Base-by-base conservation (phyloP, 2,888 invertebrate species). In the Acronicta leporina region DNA sequence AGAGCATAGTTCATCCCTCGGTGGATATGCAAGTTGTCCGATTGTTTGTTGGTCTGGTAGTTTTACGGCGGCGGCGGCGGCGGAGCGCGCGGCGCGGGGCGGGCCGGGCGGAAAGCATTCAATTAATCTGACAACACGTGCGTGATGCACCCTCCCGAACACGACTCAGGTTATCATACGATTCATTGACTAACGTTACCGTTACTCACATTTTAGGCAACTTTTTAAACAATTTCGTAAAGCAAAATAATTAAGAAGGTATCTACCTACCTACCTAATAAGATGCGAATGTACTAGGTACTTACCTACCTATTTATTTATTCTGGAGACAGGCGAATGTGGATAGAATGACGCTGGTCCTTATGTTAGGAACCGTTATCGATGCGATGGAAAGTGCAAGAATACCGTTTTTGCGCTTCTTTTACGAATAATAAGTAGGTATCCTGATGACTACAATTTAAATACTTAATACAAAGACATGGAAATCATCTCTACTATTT, bases 41-140 rank as follows among this genome's bases (percentile, higher is more conserved):
- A 65, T 69, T 65, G 73, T 79, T 76, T 79, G 73, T 82, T 85
- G 83, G 81, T 82, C 85, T 83, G 74, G 74, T 82, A 79, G 81
- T 85, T 82, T 80, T 80, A 76, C 73, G 69, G 57, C 59, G 57
- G 61, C 68, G 59, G 61, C 68, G n/a, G n/a, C 20, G 20, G 20
- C 4, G 52, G 6, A 66, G 71, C 63, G 72, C 63, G 79, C 54
- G 77, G 79, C 63, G 73, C 66, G 75, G 70, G 68, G 68, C 69
- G 75, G 74, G 51, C 73, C 65, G 68, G 76, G 73, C 74, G 80
- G 84, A 79, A 87, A 86, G 86, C 87, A 89, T 91, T 89, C 90
- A 92, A 91, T 92, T 92, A 91, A 88, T 87, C 87, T 81, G 86
- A 80, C 87, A 90, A 90, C 92, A 94, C 93, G 92, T 92, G 92